A percentile compares a stretch with the other conserved stretches of the same genome.
These are phyloP conservation scores for Armadillidium nasatum DNA, from an alignment of 1,140 invertebrate species.

Conservation along the genomic window DNA sequence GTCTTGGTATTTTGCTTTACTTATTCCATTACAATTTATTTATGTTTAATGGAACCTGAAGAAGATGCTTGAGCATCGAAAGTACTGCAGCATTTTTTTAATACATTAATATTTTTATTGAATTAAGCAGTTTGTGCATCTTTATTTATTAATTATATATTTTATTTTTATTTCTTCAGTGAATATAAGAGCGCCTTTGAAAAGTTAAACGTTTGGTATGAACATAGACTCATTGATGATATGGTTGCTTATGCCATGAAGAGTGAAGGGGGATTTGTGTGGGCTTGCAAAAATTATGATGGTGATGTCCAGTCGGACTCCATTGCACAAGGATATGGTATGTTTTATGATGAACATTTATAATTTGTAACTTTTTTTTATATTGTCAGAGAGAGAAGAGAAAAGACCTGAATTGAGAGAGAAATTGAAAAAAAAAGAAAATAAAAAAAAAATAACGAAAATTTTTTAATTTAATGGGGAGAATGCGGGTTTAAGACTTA, in stretches of 20 bases:
- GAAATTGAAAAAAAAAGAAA: no score
- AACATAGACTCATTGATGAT: conserved; percentile 93
- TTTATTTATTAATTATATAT: neutral
- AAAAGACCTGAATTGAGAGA: no score
- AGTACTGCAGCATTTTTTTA: no score
- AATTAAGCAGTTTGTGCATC: neutral
- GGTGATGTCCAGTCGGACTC: conserved; percentile 98
- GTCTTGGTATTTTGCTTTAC: no score
- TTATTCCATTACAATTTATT: no score
- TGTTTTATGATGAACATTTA: neutral
- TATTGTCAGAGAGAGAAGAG: no score
- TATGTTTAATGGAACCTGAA: no score
- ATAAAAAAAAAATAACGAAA: no score
- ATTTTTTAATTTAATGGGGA: no score
- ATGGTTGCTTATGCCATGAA: conserved; percentile 99
- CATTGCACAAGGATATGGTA: conserved; percentile 86
- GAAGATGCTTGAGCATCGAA: no score
- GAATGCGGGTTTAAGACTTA: no score
- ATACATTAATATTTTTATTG: neutral
- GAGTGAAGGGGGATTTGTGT: conserved; percentile 96
- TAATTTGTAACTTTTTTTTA: no score
- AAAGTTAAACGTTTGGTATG: conserved; percentile 72
- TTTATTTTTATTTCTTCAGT: conserved; percentile 28
- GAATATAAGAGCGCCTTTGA: conserved; percentile 74
- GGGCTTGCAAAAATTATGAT: conserved; percentile 99